Conservation (phyloP, 2,888 invertebrate species). For the Nudaria mundana region DNA sequence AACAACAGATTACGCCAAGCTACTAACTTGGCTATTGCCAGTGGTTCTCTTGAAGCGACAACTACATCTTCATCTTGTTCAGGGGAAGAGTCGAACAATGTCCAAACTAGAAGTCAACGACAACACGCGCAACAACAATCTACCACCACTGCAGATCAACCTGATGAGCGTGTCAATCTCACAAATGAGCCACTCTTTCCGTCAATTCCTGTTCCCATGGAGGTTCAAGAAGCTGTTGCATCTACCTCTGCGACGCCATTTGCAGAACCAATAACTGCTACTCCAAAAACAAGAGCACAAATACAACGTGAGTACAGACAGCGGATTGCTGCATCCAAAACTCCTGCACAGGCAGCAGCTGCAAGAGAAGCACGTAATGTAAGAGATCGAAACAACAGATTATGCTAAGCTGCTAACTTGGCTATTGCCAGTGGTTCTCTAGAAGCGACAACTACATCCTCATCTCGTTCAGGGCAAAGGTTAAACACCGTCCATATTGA, state of each 20-base stretch:
- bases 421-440: conserved; percentile 13
- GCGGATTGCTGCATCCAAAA: conserved; percentile 27
- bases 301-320: conserved; percentile 28
- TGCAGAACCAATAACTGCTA: conserved; percentile 24
- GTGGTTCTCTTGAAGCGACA: conserved; percentile 11
- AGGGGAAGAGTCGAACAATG: conserved; percentile 3
- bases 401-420: conserved; percentile 33
- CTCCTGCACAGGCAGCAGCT: conserved; percentile 29
- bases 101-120: conserved; percentile 1
- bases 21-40: conserved; percentile 24
- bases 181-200: conserved; percentile 27
- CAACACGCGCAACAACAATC: conserved; percentile 12
- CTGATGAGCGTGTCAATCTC: conserved; percentile 22
- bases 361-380: conserved; percentile 22
- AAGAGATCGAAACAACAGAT: conserved; percentile 31
- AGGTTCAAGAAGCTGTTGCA: conserved; percentile 25
- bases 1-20: conserved; percentile 31
- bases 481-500: conserved; percentile 4
- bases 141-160: conserved; percentile 12
- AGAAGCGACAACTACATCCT: conserved; percentile 22
- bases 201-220: conserved; percentile 15
- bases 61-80: conserved; percentile 25
- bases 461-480: conserved; percentile 8
- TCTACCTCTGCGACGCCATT: conserved; percentile 28
- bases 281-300: conserved; percentile 25